These are phyloP conservation scores for Myiotriccus ornatus DNA, from an alignment of 2,797 vertebrate genomes.

Conservation along the genomic window DNA sequence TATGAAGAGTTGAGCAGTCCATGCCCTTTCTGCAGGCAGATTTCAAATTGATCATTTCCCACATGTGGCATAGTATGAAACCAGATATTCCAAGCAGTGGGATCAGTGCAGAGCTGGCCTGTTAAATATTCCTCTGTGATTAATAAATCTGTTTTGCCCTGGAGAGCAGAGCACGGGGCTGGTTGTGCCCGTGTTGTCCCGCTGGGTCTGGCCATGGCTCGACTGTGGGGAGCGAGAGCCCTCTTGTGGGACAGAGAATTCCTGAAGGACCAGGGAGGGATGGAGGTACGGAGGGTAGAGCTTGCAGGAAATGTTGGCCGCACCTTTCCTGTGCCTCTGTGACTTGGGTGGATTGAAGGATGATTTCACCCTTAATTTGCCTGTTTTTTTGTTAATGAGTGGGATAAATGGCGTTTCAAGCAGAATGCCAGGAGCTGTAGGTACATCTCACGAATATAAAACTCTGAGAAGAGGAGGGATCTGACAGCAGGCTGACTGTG, in stretches of 20 bases:
- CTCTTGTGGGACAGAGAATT: constrained; percentile 29
- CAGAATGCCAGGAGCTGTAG: background rate
- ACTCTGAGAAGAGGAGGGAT: background rate
- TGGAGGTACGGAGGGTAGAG: background rate
- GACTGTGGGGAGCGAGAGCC: constrained; percentile 9
- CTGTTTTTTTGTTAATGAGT: background rate
- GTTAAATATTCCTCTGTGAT: fast-evolving
- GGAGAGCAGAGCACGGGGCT: fast-evolving
- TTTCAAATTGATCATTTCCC: background rate
- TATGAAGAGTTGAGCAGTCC: background rate
- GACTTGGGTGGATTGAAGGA: fast-evolving
- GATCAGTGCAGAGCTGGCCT: fast-evolving
- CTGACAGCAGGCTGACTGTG: background rate
- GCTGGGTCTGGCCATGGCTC: background rate
- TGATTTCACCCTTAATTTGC: background rate
- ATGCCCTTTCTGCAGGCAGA: background rate
- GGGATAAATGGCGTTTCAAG: background rate
- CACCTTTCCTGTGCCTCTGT: background rate
- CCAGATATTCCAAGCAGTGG: background rate
- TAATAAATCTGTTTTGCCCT: fast-evolving
- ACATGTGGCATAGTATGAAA: fast-evolving
- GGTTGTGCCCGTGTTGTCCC: background rate
- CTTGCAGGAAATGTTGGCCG: fast-evolving
- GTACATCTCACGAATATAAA: fast-evolving
- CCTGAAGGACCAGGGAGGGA: background rate